Base-by-base conservation (phyloP, 2,888 invertebrate species). In the Acrocera orbiculus region DNA sequence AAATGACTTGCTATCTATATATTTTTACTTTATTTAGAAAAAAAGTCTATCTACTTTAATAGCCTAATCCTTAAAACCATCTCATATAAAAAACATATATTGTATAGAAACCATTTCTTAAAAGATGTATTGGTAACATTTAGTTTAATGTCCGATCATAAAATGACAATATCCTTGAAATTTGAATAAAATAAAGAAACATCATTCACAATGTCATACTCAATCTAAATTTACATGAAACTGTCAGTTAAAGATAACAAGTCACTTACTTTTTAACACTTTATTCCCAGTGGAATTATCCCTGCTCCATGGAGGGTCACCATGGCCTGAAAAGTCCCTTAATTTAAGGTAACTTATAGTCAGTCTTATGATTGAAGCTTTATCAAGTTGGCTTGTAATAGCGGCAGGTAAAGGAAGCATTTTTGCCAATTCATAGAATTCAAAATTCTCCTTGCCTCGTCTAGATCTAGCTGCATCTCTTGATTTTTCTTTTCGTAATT, bases 321-420 rank as follows among this genome's bases (percentile, higher is more conserved):
- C 93, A 58, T 90, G 89, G 6, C 83, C 78, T 39, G 90, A 89
- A 65, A 95, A 95, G 63, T 93, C 89, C 46, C 87, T 69, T 56
- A 92, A 68, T 65, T 87, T 89, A 62, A 92, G 76, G 70, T 87
- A 92, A 64, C 86, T 87, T 62, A 92, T 90, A 54, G 90, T 90
- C 61, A 92, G 77, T 62, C 90, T 76, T 67, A 92, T 90, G 62
- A 92, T 90, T 57, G 90, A 89, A 42, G 90, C 90, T 65, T 90
- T 90, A 64, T 90, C 89, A 66, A 92, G 69, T 65, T 87, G 87
- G 54, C 85, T 83, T 54, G 89, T 89, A 56, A 89, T 89, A 52
- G 87, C 87, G 20, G 86, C 81, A 14, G 80, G 87, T 44, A 81
- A 70, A 17, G 85, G 92, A 61, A 82, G 69, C 90, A 82, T 89